Conservation (phyloP, 2,797 vertebrate genomes). For the Acestrorhynchus altus region DNA sequence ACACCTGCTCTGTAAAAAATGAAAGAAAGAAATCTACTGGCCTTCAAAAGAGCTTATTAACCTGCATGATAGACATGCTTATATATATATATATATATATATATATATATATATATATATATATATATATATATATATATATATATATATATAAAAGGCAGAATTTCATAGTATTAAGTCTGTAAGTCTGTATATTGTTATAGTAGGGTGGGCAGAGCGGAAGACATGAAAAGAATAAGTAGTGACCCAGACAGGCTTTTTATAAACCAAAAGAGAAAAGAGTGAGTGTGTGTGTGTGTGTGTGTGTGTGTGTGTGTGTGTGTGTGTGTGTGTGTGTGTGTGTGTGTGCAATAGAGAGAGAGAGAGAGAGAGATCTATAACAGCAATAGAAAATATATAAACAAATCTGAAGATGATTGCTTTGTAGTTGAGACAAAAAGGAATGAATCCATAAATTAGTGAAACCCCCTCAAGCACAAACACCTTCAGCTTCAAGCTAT, state of each 20-base stretch:
- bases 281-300: no score
- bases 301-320: no score
- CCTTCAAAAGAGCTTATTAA: neutral
- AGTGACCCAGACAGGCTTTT: neutral
- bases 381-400: constrained; percentile 61
- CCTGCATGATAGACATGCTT: neutral
- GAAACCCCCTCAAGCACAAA: constrained; percentile 66
- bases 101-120: neutral
- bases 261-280: neutral
- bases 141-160: no score
- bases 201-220: no score
- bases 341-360: neutral
- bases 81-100: neutral
- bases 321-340: no score
- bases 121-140: no score
- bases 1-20: constrained; percentile 15
- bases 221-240: no score
- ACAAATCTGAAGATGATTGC: constrained; percentile 70
- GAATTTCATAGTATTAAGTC: no score
- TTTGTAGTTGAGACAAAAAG: constrained; percentile 81
- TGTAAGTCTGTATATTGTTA: no score
- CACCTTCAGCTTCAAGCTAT: constrained; percentile 58
- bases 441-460: constrained; percentile 80
- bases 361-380: neutral
- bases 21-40: constrained; percentile 1